Base-by-base conservation (phyloP, 2,888 invertebrate genomes). In the Rugalucina vietnamica region DNA sequence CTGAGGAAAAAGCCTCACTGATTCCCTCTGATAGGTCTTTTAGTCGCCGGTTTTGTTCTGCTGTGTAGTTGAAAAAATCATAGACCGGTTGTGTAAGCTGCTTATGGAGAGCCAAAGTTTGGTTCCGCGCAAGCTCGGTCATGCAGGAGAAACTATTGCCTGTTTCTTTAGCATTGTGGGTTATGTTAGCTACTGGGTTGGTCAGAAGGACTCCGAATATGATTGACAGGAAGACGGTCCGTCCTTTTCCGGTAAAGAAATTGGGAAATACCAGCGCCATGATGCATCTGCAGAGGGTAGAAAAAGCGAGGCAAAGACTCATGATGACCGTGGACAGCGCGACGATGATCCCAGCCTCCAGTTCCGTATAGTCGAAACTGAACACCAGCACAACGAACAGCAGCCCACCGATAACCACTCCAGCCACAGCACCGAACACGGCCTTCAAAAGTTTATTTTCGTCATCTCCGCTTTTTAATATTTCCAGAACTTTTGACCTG, bases 41-140 rank as follows among this genome's bases (percentile, higher is more conserved):
- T 0, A 89, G 37, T 0, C 72, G 39, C 24, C 34, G 32, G 24
- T 83, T 54, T 39, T 83, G 81, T 14, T 72, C 65, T 27, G 50
- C 57, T 3, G 81, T 49, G 39, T 83, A 81, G 24, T 76, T 12
- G 14, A 80, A 70, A 34, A 89, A 39, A 14, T 84, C 73, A 24
- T 76, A 37, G 1, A 89, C 18, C 12, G 90, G 89, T 39, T 77
- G 60, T 18, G 78, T 75, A 1, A 89, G 72, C 34, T 89, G 83
- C 12, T 72, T 34, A 60, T 86, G 87, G 1, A 91, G 77, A 0
- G 77, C 80, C 10, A 65, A 36, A 1, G 88, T 80, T 65, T 89
- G 89, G 71, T 90, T 88, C 18, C 85, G 85, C n/a, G 89, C 90
- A 0, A 89, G 75, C 39, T 91, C 91, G 12, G 88, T 76, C 21